phyloP scores from a whole-genome alignment of 2,797 vertebrate genomes.

The Podarcis lilfordi region DNA sequence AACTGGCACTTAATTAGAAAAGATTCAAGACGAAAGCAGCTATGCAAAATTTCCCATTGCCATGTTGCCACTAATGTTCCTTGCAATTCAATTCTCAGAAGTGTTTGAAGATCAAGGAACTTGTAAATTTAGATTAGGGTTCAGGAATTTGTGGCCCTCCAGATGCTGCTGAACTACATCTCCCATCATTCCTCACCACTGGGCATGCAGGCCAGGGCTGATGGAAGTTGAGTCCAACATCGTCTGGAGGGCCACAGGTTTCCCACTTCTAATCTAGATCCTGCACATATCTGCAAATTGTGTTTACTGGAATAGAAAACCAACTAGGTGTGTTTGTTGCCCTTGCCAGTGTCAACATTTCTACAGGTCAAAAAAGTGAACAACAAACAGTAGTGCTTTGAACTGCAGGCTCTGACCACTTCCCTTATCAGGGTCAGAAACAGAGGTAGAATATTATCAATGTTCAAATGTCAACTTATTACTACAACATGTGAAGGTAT shows the following conservation, averaged over 20 bases:
- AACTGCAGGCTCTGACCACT: background rate
- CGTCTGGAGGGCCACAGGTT: no score
- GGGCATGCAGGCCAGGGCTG: no score
- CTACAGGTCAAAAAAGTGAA: background rate
- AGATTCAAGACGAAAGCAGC: background rate
- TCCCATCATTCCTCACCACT: no score
- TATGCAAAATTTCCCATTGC: background rate
- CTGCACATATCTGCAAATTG: background rate
- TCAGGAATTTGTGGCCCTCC: no score
- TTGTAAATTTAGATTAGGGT: no score
- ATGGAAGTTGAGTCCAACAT: no score
- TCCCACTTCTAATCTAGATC: no score
- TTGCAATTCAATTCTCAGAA: background rate
- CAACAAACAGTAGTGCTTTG: background rate
- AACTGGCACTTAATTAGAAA: background rate
- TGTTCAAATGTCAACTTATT: background rate
- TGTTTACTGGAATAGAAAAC: background rate
- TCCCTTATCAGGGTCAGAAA: slow-evolving; percentile 8
- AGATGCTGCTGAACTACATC: no score
- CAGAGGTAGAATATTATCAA: slow-evolving; percentile 1
- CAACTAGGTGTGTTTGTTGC: background rate
- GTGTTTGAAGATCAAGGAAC: background rate
- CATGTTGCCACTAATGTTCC: no score
- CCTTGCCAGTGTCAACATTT: background rate
- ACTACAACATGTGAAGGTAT: background rate